phyloP scores from a whole-genome alignment of 2,888 invertebrate species.

The Drosophila lacicola region DNA sequence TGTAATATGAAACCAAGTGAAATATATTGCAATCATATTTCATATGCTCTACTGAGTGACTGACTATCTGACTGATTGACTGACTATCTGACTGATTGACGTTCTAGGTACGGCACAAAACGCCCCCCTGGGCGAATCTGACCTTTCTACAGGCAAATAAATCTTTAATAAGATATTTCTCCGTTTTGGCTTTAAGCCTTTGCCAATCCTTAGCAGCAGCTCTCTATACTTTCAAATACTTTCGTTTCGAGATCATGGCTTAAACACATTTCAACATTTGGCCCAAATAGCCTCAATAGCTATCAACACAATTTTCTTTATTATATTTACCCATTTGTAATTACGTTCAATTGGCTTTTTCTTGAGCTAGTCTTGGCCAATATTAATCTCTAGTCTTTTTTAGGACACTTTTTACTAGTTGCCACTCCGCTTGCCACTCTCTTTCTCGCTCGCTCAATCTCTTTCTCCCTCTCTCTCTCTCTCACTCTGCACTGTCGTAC shows the following conservation, averaged over 20 bases:
- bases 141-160: no score
- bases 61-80: neutral
- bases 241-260: no score
- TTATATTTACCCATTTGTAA: slow-evolving; percentile 13
- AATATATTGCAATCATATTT: neutral
- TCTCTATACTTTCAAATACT: no score
- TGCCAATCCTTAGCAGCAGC: no score
- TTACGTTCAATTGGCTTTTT: slow-evolving; percentile 8
- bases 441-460: no score
- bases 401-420: slow-evolving; percentile 30
- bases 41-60: neutral
- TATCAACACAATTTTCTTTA: neutral
- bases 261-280: neutral
- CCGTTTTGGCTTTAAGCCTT: no score
- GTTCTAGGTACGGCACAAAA: no score
- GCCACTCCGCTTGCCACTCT: neutral
- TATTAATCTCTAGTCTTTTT: slow-evolving; percentile 37
- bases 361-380: slow-evolving; percentile 17
- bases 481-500: neutral
- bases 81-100: no score
- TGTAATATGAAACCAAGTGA: slow-evolving; percentile 15
- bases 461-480: neutral
- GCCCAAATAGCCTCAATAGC: no score
- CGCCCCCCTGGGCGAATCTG: no score
- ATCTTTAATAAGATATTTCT: no score